phyloP scores from a whole-genome alignment of 2,113 vertebrate genomes.

The Eulacestoma nigropectus region DNA sequence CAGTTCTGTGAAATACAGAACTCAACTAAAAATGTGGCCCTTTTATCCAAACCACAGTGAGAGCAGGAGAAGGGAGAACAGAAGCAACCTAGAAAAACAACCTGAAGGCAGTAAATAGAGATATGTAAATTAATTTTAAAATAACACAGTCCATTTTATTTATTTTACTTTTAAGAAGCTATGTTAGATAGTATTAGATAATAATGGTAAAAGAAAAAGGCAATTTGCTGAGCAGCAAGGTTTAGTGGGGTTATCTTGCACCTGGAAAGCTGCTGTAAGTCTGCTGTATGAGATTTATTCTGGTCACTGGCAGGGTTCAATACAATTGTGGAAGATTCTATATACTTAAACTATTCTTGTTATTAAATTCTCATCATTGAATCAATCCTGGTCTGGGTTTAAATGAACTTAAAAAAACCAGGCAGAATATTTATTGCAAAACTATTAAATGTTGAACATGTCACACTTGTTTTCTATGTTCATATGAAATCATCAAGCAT shows the following conservation, averaged over 20 bases:
- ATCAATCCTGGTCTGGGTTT: background rate
- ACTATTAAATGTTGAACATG: background rate
- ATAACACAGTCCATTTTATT: rapidly evolving
- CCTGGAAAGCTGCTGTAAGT: background rate
- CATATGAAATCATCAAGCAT: constrained; percentile 1
- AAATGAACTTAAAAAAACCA: background rate
- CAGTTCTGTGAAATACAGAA: background rate
- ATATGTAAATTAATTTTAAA: background rate
- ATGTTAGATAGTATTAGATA: background rate
- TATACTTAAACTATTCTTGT: background rate
- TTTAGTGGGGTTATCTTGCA: background rate
- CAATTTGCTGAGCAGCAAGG: background rate
- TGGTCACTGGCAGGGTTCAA: background rate
- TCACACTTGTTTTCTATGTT: background rate
- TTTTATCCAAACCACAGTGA: background rate
- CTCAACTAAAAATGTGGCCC: background rate
- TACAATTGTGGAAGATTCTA: background rate
- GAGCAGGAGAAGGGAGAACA: background rate
- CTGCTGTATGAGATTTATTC: background rate
- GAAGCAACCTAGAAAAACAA: background rate
- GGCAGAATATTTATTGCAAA: constrained; percentile 10
- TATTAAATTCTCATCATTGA: background rate
- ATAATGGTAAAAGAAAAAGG: background rate
- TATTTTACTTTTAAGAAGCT: background rate
- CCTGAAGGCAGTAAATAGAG: background rate